Conservation (phyloP, 2,113 vertebrate genomes). For the Ophthalmolycus amberensis region DNA sequence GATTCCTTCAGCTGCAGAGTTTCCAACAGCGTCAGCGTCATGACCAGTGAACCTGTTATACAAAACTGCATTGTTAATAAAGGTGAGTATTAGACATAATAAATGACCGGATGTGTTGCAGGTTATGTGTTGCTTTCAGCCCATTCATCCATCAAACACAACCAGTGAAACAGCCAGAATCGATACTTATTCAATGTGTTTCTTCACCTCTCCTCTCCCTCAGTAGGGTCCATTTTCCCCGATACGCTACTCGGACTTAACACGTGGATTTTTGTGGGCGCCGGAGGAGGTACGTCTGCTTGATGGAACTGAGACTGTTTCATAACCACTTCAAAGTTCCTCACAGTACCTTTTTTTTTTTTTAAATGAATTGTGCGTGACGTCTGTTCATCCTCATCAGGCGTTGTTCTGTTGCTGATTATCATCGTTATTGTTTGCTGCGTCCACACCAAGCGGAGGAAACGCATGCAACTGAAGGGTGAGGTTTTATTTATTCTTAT, state of each 20-base stretch:
- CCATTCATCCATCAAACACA: neutral
- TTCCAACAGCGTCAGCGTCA: accelerated
- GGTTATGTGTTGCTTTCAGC: neutral
- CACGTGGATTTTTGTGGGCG: constrained; percentile 51
- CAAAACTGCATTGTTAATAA: accelerated
- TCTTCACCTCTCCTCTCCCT: neutral
- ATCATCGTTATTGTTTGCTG: constrained; percentile 51
- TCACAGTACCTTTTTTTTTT: too few relatives aligned
- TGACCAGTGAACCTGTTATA: accelerated
- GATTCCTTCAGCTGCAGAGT: neutral
- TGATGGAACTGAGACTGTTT: neutral
- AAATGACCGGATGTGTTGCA: too few relatives aligned
- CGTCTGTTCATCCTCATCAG: constrained; percentile 39
- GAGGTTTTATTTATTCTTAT: neutral
- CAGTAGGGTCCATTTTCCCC: accelerated
- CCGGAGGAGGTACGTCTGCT: constrained; percentile 61
- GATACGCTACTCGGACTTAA: neutral
- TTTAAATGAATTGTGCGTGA: too few relatives aligned
- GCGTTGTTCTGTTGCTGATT: constrained; percentile 55
- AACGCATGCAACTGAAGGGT: constrained; percentile 25
- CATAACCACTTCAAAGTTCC: neutral
- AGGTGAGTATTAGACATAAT: constrained; percentile 39
- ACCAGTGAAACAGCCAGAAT: neutral
- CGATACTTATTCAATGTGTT: neutral
- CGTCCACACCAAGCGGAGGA: constrained; percentile 17